Base-by-base conservation (phyloP, 1,140 invertebrate species). In the Mylabris phalerata region DNA sequence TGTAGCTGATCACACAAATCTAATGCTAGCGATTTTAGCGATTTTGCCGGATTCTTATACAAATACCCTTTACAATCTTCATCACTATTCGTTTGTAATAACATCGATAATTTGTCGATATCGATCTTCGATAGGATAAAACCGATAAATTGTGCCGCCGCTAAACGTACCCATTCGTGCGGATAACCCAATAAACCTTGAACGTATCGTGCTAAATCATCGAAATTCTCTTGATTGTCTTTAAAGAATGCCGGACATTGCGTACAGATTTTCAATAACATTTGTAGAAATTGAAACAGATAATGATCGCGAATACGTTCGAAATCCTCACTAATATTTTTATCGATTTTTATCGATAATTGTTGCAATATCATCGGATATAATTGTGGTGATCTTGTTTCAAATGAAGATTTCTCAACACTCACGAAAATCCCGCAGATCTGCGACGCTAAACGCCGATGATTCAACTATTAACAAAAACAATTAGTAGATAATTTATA, bases 131-230 rank as follows among this genome's bases (percentile, higher is more conserved):
- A 76, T 39, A 95, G 76, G 46, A 93, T 76, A 24, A 84, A 78
- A 3, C 86, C 85, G 24, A 95, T 72, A 41, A 93, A 78, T 70
- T 92, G 88, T 2, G 83, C 79, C 9, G 89, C 80, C 51, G 81
- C 80, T 45, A 92, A 75, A 51, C 92, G 81, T 2, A 95, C 87
- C 86, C 86, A 89, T 40, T 80, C 73, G 69, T 89, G 87, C 11
- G 83, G 79, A 71, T 88, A 78, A 3, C 66, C 73, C 6, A 84
- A 67, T 13, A 87, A 71, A 9, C 74, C 72, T 50, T 81, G 78
- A 59, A 75, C 65, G 49, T 76, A 67, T 58, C 77, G 77, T 74
- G 67, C 48, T 68, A 77, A 59, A 80, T 60, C 78, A 72, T 56
- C 73, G 38, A 64, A 32, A 32, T 32, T 76, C 70, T 40, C 55